Base-by-base conservation (phyloP, 2,113 vertebrate species). In the Aldabrachelys gigantea region DNA sequence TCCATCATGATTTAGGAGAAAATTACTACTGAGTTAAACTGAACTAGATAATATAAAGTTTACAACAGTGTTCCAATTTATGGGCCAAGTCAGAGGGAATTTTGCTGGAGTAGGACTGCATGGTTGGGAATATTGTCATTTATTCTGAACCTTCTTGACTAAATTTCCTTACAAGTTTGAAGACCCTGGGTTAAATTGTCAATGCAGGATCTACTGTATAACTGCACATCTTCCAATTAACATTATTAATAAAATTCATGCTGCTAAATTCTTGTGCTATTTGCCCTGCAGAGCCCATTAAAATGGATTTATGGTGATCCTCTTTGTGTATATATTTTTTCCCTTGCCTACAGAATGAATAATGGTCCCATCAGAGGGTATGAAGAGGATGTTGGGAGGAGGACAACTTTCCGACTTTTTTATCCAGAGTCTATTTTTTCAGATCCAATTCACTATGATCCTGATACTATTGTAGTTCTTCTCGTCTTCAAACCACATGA, bases 391-490 rank as follows among this genome's bases (percentile, higher is more conserved):
- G 98, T 99, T 92, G 98, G 98, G 19, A 98, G 96, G 93, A 98
- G 95, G 92, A 99, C 98, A 1, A 98, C 98, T 12, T 98, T 98
- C 96, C 97, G 98, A 89, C 98, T 99, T 82, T 98, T 98, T 94
- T 99, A 99, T 90, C 98, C 98, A 1, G 98, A 99, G 89, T 99
- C 98, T 47, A 93, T 98, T 95, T 98, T 98, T 97, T 98, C 98
- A 10, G 97, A 98, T 96, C 97, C 97, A 1, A 93, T 81, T 91
- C 98, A 99, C 94, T 98, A 97, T 0, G 98, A 99, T 84, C 98
- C 98, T 6, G 97, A 99, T 2, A 98, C 98, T 1, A 98, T 98
- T 5, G 96, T 95, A 5, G 96, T 99, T 93, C 97, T 99, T 65
- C 88, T 98, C 0, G 98, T 97, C 84, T 99, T 99, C 97, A 99